Conservation (phyloP, 2,113 vertebrate genomes). For the Chamaetylas fuelleborni region DNA sequence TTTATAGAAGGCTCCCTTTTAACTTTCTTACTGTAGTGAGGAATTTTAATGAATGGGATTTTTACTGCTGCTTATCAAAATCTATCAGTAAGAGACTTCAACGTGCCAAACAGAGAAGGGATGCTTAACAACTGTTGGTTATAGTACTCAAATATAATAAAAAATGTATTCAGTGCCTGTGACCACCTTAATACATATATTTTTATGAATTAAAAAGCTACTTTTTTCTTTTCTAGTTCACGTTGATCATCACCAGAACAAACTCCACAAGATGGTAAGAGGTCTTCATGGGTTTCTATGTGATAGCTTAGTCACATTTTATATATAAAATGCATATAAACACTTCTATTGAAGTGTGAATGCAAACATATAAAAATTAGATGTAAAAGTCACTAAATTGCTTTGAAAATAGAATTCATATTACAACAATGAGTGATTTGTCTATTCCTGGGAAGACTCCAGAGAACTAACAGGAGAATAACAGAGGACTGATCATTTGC, state of each 20-base stretch:
- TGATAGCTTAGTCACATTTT: not conserved
- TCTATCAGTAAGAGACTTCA: not conserved
- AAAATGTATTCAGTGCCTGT: not conserved
- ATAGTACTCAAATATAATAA: not conserved
- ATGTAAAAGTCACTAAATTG: not conserved
- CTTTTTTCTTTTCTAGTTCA: constrained; percentile 37
- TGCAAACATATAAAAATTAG: not conserved
- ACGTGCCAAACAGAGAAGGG: not conserved
- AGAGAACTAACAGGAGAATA: constrained; percentile 41
- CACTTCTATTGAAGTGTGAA: not conserved
- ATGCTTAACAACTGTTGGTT: not conserved
- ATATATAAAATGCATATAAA: not conserved
- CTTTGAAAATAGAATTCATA: constrained; percentile 5
- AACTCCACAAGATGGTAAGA: constrained; percentile 52
- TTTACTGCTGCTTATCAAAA: not conserved
- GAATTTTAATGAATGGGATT: not conserved
- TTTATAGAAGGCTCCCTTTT: not conserved
- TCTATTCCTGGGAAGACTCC: not conserved
- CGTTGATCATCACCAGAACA: not conserved
- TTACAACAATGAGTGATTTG: not conserved
- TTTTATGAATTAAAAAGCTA: not conserved
- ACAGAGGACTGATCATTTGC: constrained; percentile 6
- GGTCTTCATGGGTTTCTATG: not conserved
- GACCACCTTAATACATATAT: not conserved
- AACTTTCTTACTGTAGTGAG: not conserved